Conservation (phyloP, 2,888 invertebrate genomes). For the Atrina japonica region DNA sequence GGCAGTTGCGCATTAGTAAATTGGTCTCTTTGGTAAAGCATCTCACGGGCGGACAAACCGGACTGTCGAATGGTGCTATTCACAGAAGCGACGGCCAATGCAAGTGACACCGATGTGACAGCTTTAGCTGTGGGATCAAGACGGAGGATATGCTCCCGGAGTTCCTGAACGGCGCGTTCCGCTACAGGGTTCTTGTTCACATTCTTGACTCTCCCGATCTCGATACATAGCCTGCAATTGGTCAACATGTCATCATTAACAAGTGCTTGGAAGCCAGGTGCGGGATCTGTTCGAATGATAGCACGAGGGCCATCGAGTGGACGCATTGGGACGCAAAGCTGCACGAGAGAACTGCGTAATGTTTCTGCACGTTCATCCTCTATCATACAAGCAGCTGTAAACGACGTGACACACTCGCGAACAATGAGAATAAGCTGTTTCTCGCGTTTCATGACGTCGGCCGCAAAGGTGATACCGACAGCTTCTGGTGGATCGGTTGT, state of each 20-base stretch:
- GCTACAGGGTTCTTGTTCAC: conserved; percentile 16
- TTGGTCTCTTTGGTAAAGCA: conserved; percentile 17
- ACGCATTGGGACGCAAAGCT: conserved; percentile 39
- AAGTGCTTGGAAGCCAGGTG: conserved; percentile 11
- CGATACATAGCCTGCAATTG: neutral
- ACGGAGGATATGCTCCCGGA: neutral
- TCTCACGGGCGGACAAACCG: conserved; percentile 7
- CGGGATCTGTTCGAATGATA: conserved; percentile 7
- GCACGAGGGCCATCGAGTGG: conserved; percentile 17
- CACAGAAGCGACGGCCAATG: neutral
- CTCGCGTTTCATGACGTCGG: conserved; percentile 48
- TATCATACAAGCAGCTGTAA: conserved; percentile 39
- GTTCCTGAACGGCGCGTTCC: conserved; percentile 6
- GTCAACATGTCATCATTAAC: neutral
- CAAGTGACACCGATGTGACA: neutral
- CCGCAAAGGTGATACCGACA: conserved; percentile 43
- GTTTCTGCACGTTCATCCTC: conserved; percentile 39
- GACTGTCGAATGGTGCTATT: conserved; percentile 5
- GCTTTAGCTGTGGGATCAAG: neutral
- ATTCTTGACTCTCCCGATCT: conserved; percentile 12
- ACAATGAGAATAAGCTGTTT: conserved; percentile 44
- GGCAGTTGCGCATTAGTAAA: conserved; percentile 15
- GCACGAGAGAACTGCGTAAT: conserved; percentile 37
- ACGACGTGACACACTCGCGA: conserved; percentile 50
- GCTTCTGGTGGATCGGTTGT: conserved; percentile 36